phyloP scores from a whole-genome alignment of 2,113 vertebrate species.

The Lycaon pictus region DNA sequence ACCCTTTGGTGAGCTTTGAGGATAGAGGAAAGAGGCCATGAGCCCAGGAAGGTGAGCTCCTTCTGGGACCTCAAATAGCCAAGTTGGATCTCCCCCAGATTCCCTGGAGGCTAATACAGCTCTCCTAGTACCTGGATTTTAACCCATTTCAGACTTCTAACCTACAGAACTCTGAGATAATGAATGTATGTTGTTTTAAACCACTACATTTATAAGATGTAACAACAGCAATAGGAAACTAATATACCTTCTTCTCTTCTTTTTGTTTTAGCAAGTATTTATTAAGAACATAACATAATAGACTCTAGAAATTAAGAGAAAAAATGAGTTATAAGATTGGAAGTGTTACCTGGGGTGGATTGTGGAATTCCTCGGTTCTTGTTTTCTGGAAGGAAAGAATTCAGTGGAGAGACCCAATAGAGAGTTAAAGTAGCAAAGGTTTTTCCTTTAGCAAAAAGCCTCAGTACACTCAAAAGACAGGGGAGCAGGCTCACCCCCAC shows the following conservation, averaged over 20 bases:
- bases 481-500: background rate
- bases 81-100: no score
- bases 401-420: background rate
- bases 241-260: background rate
- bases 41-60: background rate
- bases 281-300: background rate
- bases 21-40: background rate
- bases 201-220: background rate
- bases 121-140: background rate
- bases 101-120: no score
- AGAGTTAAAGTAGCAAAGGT: background rate
- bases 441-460: background rate
- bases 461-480: background rate
- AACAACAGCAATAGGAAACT: background rate
- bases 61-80: background rate
- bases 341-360: background rate
- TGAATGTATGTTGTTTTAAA: background rate
- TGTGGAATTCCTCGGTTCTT: background rate
- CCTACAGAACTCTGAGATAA: background rate
- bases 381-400: background rate
- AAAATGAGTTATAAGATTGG: background rate
- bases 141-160: background rate
- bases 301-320: background rate
- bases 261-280: constrained; percentile 4
- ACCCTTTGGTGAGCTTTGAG: background rate